Evolutionary conservation across 2,888 invertebrate species (phyloP).

Genomic region (Eumerus sabulonum): DNA sequence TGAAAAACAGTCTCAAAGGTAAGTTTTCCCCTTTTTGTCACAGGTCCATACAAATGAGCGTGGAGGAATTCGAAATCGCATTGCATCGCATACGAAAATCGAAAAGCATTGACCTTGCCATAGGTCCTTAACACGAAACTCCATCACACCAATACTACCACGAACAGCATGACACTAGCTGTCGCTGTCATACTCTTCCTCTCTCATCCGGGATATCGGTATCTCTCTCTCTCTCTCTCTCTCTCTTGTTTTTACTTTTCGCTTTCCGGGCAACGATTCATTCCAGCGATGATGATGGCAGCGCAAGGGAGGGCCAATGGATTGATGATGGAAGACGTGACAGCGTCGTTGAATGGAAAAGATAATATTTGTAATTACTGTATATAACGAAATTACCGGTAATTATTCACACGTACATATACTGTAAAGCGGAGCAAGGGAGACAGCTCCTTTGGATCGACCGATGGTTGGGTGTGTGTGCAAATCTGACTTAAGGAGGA

Average conservation of each 20-base stretch:
- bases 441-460: background rate
- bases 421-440: background rate
- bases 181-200: conserved; percentile 1
- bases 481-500: conserved; percentile 1
- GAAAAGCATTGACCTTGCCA: conserved; percentile 73
- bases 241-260: conserved; percentile 32
- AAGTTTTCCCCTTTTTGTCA: conserved; percentile 16
- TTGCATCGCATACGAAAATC: conserved; percentile 56
- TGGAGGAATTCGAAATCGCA: conserved; percentile 25
- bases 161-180: conserved; percentile 19
- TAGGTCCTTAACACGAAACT: conserved; percentile 69
- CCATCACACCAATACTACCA: conserved; percentile 41
- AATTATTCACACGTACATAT: conserved; percentile 63
- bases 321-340: background rate
- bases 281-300: conserved; percentile 37
- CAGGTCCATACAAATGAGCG: background rate
- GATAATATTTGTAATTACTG: conserved; percentile 55
- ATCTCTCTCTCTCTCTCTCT: conserved; percentile 36
- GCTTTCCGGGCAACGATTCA: conserved; percentile 28
- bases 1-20: conserved; percentile 71
- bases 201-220: background rate
- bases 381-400: conserved; percentile 61
- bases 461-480: background rate
- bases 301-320: conserved; percentile 27
- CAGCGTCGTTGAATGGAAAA: background rate